Conservation (phyloP, 2,888 invertebrate genomes). For the Sarcophaga carnaria region DNA sequence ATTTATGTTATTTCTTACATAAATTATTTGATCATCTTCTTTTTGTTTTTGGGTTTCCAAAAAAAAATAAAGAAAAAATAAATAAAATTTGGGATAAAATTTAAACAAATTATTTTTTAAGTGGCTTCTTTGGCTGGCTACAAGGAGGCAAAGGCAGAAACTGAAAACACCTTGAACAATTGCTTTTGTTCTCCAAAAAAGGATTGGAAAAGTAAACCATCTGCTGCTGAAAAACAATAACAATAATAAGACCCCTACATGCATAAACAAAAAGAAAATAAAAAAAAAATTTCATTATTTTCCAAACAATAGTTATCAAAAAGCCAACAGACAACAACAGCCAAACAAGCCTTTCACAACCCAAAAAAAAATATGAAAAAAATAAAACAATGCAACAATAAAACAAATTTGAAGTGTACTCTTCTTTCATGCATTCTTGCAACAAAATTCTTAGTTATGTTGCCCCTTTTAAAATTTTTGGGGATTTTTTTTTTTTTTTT, state of each 20-base stretch:
- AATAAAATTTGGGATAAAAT: slow-evolving; percentile 10
- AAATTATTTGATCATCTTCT: slow-evolving; percentile 43
- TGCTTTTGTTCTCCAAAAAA: slow-evolving; percentile 34
- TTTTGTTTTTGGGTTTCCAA: too few species aligned
- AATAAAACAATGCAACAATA: slow-evolving; percentile 45
- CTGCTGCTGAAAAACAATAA: slow-evolving; percentile 24
- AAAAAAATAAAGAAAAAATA: not conserved
- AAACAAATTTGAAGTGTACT: slow-evolving; percentile 48
- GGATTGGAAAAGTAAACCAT: slow-evolving; percentile 16
- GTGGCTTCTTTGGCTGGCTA: slow-evolving; percentile 29
- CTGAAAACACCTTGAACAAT: slow-evolving; percentile 51
- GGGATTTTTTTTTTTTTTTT: not conserved
- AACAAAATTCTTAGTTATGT: not conserved
- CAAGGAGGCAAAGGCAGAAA: not conserved
- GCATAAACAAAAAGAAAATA: slow-evolving; percentile 17
- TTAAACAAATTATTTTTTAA: slow-evolving; percentile 63
- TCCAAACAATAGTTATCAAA: slow-evolving; percentile 64
- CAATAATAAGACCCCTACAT: slow-evolving; percentile 18
- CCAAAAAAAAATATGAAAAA: slow-evolving; percentile 5
- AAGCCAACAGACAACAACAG: slow-evolving; percentile 51
- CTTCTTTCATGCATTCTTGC: slow-evolving; percentile 27
- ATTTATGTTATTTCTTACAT: slow-evolving; percentile 59
- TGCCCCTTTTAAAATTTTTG: not conserved
- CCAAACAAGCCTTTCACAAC: slow-evolving; percentile 18
- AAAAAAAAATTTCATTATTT: slow-evolving; percentile 19